Conservation (phyloP, 1,140 invertebrate genomes). For the Lasaia peninsularis region DNA sequence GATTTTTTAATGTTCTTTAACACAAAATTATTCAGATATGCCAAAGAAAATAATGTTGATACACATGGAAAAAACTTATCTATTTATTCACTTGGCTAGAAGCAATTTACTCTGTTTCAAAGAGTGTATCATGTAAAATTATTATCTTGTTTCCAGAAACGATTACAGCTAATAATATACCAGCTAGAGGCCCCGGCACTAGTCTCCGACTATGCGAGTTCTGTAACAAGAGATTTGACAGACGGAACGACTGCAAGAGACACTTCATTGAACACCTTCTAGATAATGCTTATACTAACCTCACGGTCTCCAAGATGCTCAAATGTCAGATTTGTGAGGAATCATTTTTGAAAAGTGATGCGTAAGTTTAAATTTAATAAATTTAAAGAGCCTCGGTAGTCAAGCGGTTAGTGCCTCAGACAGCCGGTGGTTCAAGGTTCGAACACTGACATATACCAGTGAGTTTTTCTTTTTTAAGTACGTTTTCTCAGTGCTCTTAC, state of each 20-base stretch:
- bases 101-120: no score
- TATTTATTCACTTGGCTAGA: no score
- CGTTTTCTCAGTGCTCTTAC: no score
- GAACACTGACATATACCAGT: no score
- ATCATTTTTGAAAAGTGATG: constrained; percentile 29
- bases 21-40: no score
- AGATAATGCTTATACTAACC: constrained; percentile 30
- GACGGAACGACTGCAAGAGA: constrained; percentile 47
- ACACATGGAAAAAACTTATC: neutral
- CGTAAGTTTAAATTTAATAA: constrained; percentile 17
- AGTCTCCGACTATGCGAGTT: constrained; percentile 23
- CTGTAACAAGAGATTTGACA: constrained; percentile 39
- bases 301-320: constrained; percentile 1
- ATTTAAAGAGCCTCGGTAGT: no score
- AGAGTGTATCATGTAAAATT: no score
- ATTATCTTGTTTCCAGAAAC: neutral
- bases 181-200: neutral
- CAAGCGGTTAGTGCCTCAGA: no score
- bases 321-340: constrained; percentile 47
- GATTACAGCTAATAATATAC: neutral
- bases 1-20: no score
- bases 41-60: no score
- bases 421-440: no score
- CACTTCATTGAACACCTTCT: constrained; percentile 60
- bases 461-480: no score